Conservation (phyloP, 1,140 invertebrate genomes). For the Chironomus striatipennis region DNA sequence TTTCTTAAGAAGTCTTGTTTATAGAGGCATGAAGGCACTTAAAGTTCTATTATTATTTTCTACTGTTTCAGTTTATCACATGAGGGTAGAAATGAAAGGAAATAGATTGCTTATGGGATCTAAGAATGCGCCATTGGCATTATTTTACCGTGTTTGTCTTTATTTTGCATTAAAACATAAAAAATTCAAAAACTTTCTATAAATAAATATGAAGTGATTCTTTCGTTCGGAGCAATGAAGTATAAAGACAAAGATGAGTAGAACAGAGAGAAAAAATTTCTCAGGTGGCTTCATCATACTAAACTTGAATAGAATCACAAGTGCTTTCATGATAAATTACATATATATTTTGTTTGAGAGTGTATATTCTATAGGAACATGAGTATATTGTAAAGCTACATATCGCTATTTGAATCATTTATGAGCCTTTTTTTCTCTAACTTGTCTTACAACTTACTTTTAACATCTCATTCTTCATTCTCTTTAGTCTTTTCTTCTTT, state of each 20-base stretch:
- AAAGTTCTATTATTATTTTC: no score
- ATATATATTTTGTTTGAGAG: neutral
- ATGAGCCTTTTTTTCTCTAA: neutral
- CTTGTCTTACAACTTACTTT: neutral
- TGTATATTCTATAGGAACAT: neutral
- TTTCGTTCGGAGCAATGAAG: no score
- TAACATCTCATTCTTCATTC: neutral
- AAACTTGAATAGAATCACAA: neutral
- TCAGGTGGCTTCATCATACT: constrained; percentile 4
- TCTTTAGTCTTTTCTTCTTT: neutral
- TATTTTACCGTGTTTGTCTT: neutral
- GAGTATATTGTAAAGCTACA: neutral
- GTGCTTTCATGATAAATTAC: constrained; percentile 7
- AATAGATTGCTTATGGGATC: constrained; percentile 3
- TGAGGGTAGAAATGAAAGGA: no score
- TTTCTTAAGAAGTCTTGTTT: neutral
- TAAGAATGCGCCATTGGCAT: neutral
- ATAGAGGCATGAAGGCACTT: no score
- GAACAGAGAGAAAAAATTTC: neutral
- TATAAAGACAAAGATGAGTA: neutral
- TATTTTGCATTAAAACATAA: constrained; percentile 20
- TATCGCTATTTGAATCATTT: neutral
- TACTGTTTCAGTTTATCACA: no score
- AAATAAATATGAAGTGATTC: neutral
- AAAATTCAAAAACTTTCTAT: constrained; percentile 16